These are phyloP conservation scores for Drosophila teissieri DNA, from an alignment of 1,140 invertebrate genomes.

Conservation along the genomic window DNA sequence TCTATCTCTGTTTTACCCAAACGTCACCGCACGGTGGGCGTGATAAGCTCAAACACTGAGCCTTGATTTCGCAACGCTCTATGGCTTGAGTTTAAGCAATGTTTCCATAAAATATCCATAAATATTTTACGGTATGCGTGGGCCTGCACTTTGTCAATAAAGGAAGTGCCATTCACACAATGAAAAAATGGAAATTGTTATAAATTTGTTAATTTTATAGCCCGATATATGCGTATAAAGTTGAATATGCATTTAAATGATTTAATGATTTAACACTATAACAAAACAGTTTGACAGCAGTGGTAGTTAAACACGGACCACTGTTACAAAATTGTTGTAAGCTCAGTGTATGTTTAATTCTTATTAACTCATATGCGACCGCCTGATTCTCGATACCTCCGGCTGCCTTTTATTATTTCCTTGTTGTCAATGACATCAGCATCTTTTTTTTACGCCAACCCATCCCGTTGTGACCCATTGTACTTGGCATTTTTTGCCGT, in stretches of 20 bases:
- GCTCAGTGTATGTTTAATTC: constrained; percentile 43
- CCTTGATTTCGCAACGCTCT: constrained; percentile 22
- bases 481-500: constrained; percentile 18
- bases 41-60: constrained; percentile 37
- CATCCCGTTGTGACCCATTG: constrained; percentile 21
- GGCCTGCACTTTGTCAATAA: constrained; percentile 30
- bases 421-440: constrained; percentile 47
- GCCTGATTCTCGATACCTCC: constrained; percentile 29
- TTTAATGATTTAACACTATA: no score
- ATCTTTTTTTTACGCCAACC: constrained; percentile 10
- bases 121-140: constrained; percentile 37
- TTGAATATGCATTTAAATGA: no score
- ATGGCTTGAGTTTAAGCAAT: constrained; percentile 1
- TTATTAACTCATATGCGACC: constrained; percentile 44
- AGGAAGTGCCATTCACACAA: constrained; percentile 23
- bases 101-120: constrained; percentile 41
- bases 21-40: constrained; percentile 62
- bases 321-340: neutral
- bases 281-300: neutral
- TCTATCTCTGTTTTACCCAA: constrained; percentile 6
- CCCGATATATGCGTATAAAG: no score
- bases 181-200: neutral
- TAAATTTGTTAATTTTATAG: no score
- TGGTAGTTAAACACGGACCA: neutral
- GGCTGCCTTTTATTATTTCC: neutral